A percentile compares a stretch with the other conserved stretches of the same genome.
Evolutionary conservation across 2,888 invertebrate species (phyloP).

Genomic region (Cephus runcator): DNA sequence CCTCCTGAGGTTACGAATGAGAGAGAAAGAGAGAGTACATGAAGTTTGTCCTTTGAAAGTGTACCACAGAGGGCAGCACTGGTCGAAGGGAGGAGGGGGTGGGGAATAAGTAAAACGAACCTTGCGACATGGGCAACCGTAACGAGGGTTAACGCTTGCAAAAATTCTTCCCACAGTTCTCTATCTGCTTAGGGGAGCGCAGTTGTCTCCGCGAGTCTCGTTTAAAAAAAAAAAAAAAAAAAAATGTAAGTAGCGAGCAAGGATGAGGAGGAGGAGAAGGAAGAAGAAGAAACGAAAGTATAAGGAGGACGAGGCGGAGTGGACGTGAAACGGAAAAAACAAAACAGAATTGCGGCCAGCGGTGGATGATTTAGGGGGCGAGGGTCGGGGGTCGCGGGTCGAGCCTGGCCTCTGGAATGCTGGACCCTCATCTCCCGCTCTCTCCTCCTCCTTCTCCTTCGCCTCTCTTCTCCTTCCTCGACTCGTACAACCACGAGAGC

Average conservation of each 20-base stretch:
- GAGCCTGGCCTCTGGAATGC: conserved; percentile 62
- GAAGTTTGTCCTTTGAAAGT: too few relatives aligned
- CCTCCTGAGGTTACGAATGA: too few relatives aligned
- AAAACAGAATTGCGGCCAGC: conserved; percentile 63
- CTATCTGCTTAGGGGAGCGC: conserved; percentile 15
- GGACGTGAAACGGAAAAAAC: conserved; percentile 54
- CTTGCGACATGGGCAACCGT: not conserved
- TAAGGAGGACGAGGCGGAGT: conserved; percentile 20
- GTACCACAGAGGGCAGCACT: too few relatives aligned
- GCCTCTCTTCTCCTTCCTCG: conserved; percentile 19
- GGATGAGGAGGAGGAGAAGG: conserved; percentile 19
- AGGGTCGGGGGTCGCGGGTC: conserved; percentile 61
- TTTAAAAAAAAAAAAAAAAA: conserved; percentile 39
- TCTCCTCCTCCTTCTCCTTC: conserved; percentile 19
- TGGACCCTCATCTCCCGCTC: conserved; percentile 38
- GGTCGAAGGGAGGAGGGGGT: too few relatives aligned
- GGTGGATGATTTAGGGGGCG: conserved; percentile 65
- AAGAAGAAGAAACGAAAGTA: conserved; percentile 34
- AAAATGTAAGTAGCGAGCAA: conserved; percentile 26
- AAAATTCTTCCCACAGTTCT: conserved; percentile 9
- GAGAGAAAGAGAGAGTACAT: too few relatives aligned
- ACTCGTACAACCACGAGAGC: not conserved
- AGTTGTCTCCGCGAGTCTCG: conserved; percentile 40
- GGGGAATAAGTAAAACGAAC: not conserved
- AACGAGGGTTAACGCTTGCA: not conserved